Percentiles rank a stretch among this genome's conserved stretches.
phyloP scores from a whole-genome alignment of 2,888 invertebrate species.

The Oligia fasciuncula region DNA sequence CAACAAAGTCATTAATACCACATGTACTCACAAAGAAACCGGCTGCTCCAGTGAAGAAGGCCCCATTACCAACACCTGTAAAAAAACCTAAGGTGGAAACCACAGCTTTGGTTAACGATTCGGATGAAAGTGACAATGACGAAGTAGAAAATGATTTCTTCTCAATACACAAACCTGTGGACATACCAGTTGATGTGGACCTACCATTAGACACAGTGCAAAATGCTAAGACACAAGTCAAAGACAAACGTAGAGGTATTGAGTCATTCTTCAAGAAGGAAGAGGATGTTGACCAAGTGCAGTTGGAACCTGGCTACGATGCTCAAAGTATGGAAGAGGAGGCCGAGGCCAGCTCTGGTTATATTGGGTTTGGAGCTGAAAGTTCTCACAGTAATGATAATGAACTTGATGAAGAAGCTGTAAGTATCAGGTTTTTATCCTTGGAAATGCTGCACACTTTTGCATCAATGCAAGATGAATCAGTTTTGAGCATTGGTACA shows the following conservation, averaged over 20 bases:
- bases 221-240: conserved; percentile 44
- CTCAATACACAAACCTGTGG: conserved; percentile 87
- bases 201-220: conserved; percentile 77
- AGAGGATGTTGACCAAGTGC: conserved; percentile 56
- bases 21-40: conserved; percentile 85
- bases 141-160: conserved; percentile 89
- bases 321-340: conserved; percentile 51
- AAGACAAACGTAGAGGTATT: conserved; percentile 73
- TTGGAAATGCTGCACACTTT: background rate
- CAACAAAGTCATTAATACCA: conserved; percentile 84
- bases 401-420: conserved; percentile 85
- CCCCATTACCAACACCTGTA: conserved; percentile 66
- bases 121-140: conserved; percentile 87
- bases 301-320: conserved; percentile 63
- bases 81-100: conserved; percentile 72
- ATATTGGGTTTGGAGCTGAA: conserved; percentile 61
- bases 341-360: conserved; percentile 66
- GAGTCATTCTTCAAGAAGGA: conserved; percentile 84
- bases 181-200: conserved; percentile 80
- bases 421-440: conserved; percentile 70
- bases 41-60: conserved; percentile 70
- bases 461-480: background rate
- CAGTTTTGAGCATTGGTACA: background rate
- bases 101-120: conserved; percentile 73
- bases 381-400: conserved; percentile 63